These are phyloP conservation scores for Gila orcuttii DNA, from an alignment of 2,113 vertebrate genomes.

Conservation along the genomic window DNA sequence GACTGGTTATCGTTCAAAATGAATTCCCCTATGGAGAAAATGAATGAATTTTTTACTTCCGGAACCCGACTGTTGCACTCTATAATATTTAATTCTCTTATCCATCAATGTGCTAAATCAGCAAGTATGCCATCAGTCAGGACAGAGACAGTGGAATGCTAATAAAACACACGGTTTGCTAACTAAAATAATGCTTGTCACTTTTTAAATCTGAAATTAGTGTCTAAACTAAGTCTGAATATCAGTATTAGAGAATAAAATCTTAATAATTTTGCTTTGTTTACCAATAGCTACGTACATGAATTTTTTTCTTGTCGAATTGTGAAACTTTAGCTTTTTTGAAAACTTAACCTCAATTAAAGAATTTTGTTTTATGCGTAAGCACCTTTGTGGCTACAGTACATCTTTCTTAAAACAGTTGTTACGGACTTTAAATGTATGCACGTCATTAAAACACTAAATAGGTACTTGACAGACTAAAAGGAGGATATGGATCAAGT, in stretches of 20 bases:
- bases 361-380: not conserved
- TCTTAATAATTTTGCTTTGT: not conserved
- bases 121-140: not conserved
- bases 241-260: not conserved
- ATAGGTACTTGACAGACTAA: not conserved
- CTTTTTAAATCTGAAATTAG: not conserved
- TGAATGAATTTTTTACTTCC: not conserved
- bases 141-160: not conserved
- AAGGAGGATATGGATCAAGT: not conserved
- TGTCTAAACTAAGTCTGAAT: not conserved
- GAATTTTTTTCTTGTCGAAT: not conserved
- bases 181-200: not conserved
- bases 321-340: not conserved
- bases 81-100: not conserved
- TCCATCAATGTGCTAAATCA: not conserved
- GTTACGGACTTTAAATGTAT: not conserved
- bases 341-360: not conserved
- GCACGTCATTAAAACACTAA: not conserved
- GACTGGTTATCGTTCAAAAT: not conserved
- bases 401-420: not conserved
- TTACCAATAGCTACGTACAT: not conserved
- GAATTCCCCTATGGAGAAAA: not conserved
- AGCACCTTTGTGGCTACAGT: too few species aligned
- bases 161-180: not conserved
- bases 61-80: not conserved